These are phyloP conservation scores for Anthoscopus minutus DNA, from an alignment of 2,113 vertebrate genomes.

Conservation along the genomic window DNA sequence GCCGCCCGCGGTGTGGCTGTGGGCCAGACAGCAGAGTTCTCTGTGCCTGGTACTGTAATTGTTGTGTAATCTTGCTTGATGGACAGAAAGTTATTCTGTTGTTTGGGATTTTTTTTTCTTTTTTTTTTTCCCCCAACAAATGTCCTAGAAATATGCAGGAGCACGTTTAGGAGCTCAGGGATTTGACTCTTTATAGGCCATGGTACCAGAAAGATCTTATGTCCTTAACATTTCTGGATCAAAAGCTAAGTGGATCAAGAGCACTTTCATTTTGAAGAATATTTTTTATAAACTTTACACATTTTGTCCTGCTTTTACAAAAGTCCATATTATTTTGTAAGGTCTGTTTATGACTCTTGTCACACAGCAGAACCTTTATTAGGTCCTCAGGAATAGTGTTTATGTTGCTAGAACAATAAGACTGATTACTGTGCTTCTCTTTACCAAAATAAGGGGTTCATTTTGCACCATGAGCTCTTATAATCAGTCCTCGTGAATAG, in stretches of 20 bases:
- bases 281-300: not conserved
- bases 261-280: not conserved
- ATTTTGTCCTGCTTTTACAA: not conserved
- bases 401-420: not conserved
- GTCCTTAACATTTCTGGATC: not conserved
- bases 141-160: slow-evolving; percentile 11
- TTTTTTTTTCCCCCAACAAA: not conserved
- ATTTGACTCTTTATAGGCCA: not conserved
- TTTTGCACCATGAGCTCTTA: not conserved
- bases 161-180: not conserved
- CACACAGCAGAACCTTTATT: not conserved
- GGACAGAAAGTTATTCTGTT: slow-evolving; percentile 17
- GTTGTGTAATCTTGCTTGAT: slow-evolving; percentile 49
- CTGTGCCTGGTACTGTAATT: slow-evolving; percentile 56
- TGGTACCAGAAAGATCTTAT: not conserved
- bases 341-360: not conserved
- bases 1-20: slow-evolving; percentile 5
- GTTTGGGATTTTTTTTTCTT: not conserved
- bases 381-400: not conserved
- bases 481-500: not conserved
- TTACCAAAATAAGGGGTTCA: not conserved
- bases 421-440: not conserved
- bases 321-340: not conserved
- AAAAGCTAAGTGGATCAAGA: not conserved
- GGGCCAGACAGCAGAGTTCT: slow-evolving; percentile 54